Evolutionary conservation across 2,113 vertebrate species (phyloP).

Genomic region (Oceanites oceanicus): DNA sequence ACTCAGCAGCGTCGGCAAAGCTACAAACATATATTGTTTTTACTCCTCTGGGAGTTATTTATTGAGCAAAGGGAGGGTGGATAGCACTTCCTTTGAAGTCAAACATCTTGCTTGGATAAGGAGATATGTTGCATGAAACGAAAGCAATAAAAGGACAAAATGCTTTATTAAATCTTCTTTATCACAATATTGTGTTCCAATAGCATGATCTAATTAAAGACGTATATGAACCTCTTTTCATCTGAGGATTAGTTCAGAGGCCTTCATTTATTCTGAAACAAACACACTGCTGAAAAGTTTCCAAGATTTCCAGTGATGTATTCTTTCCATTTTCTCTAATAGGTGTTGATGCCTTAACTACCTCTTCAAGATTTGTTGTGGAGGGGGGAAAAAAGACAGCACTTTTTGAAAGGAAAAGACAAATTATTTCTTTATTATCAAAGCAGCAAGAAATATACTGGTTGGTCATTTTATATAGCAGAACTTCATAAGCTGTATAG

Average conservation of each 20-base stretch:
- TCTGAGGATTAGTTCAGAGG: constrained; percentile 73
- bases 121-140: constrained; percentile 73
- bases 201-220: constrained; percentile 80
- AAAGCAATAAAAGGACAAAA: constrained; percentile 82
- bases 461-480: neutral
- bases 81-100: constrained; percentile 80
- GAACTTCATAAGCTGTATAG: neutral
- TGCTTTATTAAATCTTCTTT: constrained; percentile 82
- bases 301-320: constrained; percentile 55
- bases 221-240: constrained; percentile 71
- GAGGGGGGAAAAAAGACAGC: neutral
- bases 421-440: neutral
- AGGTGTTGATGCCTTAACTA: constrained; percentile 52
- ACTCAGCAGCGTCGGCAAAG: constrained; percentile 44
- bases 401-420: neutral
- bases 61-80: constrained; percentile 69
- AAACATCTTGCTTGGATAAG: constrained; percentile 77
- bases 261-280: constrained; percentile 69
- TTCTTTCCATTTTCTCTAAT: constrained; percentile 62
- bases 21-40: constrained; percentile 63
- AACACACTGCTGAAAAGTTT: constrained; percentile 56
- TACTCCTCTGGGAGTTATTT: constrained; percentile 73
- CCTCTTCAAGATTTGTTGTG: constrained; percentile 16
- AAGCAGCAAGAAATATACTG: neutral
- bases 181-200: constrained; percentile 75